A percentile compares a stretch with the other conserved stretches of the same genome.
Evolutionary conservation across 1,140 invertebrate species (phyloP).

Genomic region (Neoseiulus cucumeris): DNA sequence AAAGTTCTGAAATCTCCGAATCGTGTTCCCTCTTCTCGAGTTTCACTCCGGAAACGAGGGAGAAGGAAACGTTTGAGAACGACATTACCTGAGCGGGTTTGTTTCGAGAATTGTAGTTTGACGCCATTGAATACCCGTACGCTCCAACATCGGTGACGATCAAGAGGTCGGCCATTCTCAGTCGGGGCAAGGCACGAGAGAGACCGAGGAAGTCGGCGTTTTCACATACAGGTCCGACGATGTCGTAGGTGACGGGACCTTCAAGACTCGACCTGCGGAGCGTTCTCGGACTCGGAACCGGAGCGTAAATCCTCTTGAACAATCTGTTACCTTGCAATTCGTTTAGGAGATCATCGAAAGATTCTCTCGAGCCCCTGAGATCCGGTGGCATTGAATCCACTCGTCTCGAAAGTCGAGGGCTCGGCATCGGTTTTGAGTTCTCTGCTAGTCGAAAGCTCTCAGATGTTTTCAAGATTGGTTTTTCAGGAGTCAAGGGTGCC

Average conservation of each 20-base stretch:
- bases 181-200: conserved; percentile 23
- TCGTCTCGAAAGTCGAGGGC: not conserved
- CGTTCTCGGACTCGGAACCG: not conserved
- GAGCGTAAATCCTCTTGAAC: not conserved
- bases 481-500: not conserved
- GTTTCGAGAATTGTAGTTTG: conserved; percentile 31
- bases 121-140: conserved; percentile 30
- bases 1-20: too few relatives aligned
- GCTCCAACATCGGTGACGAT: conserved; percentile 31
- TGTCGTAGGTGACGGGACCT: conserved; percentile 21
- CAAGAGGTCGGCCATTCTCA: conserved; percentile 23
- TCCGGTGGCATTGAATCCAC: not conserved
- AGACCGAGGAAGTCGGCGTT: conserved; percentile 29
- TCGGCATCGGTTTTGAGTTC: not conserved
- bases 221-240: conserved; percentile 34
- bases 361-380: not conserved
- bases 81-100: conserved; percentile 25
- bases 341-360: not conserved
- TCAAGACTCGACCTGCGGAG: not conserved
- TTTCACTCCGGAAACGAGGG: too few relatives aligned
- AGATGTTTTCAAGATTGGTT: not conserved
- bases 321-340: not conserved
- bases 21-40: too few relatives aligned
- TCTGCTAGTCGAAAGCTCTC: not conserved
- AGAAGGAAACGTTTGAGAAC: too few relatives aligned